phyloP scores from a whole-genome alignment of 2,888 invertebrate species.

The Meteorus colon region DNA sequence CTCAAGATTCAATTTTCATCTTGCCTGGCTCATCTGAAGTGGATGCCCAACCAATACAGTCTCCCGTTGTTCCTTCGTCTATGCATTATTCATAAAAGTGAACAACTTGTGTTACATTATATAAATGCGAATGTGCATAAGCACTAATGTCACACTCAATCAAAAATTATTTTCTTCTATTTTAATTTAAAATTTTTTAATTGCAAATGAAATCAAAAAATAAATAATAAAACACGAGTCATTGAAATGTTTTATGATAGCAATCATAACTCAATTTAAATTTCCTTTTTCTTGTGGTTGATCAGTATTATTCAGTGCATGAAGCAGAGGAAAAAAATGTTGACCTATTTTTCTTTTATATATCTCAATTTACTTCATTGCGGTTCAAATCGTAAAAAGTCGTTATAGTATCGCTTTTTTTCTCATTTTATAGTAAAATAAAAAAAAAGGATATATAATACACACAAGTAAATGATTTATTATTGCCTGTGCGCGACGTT shows the following conservation, averaged over 20 bases:
- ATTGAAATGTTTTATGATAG: not conserved
- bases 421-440: not conserved
- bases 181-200: not conserved
- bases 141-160: not conserved
- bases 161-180: not conserved
- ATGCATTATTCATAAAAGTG: constrained; percentile 70
- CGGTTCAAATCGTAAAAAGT: not conserved
- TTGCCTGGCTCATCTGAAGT: constrained; percentile 72
- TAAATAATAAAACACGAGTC: not conserved
- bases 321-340: not conserved
- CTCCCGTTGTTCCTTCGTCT: constrained; percentile 69
- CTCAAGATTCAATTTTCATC: constrained; percentile 70
- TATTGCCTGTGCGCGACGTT: not conserved
- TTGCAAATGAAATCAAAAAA: not conserved
- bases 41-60: constrained; percentile 68
- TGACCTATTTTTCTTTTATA: constrained; percentile 1
- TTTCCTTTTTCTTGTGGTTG: not conserved
- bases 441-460: not conserved
- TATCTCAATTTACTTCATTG: not conserved
- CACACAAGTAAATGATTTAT: constrained; percentile 1
- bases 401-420: not conserved
- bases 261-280: not conserved
- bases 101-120: constrained; percentile 64
- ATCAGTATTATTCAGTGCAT: not conserved
- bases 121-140: constrained; percentile 29